Conservation (phyloP, 2,797 vertebrate species). For the Mormyrus proboscirostris region DNA sequence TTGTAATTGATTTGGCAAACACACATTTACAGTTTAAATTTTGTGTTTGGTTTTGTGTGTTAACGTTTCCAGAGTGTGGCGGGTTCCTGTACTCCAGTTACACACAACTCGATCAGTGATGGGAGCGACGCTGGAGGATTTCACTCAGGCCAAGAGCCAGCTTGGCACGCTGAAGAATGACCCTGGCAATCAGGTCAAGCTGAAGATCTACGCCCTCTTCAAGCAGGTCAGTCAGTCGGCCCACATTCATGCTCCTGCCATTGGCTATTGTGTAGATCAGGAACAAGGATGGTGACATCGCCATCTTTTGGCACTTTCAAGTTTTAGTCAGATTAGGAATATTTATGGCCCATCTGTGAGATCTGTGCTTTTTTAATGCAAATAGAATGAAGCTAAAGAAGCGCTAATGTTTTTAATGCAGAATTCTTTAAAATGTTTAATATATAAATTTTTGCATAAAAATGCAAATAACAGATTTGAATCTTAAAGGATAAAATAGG, state of each 20-base stretch:
- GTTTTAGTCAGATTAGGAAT: neutral
- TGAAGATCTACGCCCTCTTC: conserved; percentile 84
- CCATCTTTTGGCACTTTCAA: neutral
- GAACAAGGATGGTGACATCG: neutral
- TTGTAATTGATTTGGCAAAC: neutral
- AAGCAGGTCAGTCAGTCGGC: conserved; percentile 74
- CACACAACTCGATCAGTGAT: conserved; percentile 53
- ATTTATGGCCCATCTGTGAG: neutral
- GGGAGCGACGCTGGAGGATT: conserved; percentile 68
- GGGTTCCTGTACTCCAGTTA: conserved; percentile 45
- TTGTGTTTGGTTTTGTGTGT: neutral
- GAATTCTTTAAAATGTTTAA: neutral
- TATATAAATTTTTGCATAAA: neutral
- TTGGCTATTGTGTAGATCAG: neutral
- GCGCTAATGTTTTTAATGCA: neutral
- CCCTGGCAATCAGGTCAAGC: conserved; percentile 78
- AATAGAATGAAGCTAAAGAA: neutral
- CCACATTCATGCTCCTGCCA: no score
- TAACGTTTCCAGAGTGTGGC: conserved; percentile 27
- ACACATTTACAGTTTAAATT: neutral
- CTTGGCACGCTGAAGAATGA: conserved; percentile 73
- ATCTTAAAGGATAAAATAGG: neutral
- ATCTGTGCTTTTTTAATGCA: neutral
- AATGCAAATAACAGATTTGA: neutral
- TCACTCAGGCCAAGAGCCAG: conserved; percentile 68